Conservation (phyloP, 2,797 vertebrate species). For the Scarus forsteni region DNA sequence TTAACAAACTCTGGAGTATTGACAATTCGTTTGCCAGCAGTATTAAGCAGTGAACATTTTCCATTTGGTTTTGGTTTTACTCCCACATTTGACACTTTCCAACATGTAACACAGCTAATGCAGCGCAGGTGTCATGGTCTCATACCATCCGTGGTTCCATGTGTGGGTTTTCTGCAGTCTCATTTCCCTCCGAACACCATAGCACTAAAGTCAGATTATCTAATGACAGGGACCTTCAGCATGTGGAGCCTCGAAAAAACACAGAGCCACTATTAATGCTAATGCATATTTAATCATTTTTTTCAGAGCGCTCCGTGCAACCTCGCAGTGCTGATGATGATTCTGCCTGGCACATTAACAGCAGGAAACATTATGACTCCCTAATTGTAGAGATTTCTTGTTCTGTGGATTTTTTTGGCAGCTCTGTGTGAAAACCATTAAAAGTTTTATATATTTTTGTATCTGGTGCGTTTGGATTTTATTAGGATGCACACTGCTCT, state of each 20-base stretch:
- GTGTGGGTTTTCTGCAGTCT: conserved; percentile 29
- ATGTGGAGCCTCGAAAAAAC: conserved; percentile 30
- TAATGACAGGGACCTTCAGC: conserved; percentile 28
- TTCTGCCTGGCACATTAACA: conserved; percentile 34
- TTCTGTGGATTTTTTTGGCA: conserved; percentile 15
- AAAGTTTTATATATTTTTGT: background rate
- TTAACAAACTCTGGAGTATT: too few relatives aligned
- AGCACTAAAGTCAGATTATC: conserved; percentile 33
- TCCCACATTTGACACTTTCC: background rate
- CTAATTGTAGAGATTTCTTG: conserved; percentile 30
- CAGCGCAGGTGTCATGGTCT: background rate
- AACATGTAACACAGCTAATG: conserved; percentile 4
- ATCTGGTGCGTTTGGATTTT: background rate
- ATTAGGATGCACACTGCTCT: background rate
- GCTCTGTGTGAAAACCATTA: conserved; percentile 5
- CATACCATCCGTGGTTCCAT: conserved; percentile 9
- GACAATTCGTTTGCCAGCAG: background rate
- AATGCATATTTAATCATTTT: conserved; percentile 50
- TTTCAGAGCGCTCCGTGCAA: conserved; percentile 23
- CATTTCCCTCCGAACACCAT: conserved; percentile 33
- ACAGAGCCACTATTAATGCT: conserved; percentile 43
- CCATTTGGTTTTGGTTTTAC: background rate
- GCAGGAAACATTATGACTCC: conserved; percentile 13
- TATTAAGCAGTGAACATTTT: background rate
- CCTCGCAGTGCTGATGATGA: conserved; percentile 19